Base-by-base conservation (phyloP, 1,140 invertebrate species). In the Trachelipus rathkii region DNA sequence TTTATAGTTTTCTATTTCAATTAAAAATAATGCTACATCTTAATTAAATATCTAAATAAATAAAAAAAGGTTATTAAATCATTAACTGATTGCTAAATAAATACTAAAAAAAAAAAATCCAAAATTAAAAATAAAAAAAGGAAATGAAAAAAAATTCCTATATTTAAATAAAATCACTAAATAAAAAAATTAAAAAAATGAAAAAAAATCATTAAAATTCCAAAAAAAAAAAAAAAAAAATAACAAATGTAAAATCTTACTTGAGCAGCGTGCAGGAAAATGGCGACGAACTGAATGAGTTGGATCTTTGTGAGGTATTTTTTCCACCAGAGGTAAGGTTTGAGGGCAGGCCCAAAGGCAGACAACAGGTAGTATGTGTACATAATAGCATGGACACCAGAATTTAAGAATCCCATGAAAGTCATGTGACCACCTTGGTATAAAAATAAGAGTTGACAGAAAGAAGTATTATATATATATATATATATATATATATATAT, bases 261-360 rank as follows among this genome's bases (percentile, higher is more conserved):
- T 53, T 72, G 24, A 1, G 73, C 33, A 46, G 72, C 72, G 44
- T 81, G 79, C 24, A 81, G 19, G 74, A 82, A 79, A 50, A 82
- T 75, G 11, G 74, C 24, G 9, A 79, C 82, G 44, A 82, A 83
- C 77, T 81, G 83, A 5, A 87, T 85, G 82, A 89, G 82, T 83
- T 89, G 88, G 33, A 88, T 82, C 73, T 84, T 84, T 7, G 88
- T 89, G 66, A 89, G 84, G 83, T 89, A 88, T 80, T 85, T 85
- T 83, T 89, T 89, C 88, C 88, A 89, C 87, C 88, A 89, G 3
- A 89, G 82, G 82, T 86, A 88, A 67, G 85, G 86, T 80, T 86
- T 86, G 75, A 88, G 83, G 0, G 80, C 74, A 7, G 88, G 87
- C n/a, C 88, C 88, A 78, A 88, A 83, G 9, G 88, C 86, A 0